phyloP scores from a whole-genome alignment of 2,797 vertebrate species.

The Poecilia velifera region DNA sequence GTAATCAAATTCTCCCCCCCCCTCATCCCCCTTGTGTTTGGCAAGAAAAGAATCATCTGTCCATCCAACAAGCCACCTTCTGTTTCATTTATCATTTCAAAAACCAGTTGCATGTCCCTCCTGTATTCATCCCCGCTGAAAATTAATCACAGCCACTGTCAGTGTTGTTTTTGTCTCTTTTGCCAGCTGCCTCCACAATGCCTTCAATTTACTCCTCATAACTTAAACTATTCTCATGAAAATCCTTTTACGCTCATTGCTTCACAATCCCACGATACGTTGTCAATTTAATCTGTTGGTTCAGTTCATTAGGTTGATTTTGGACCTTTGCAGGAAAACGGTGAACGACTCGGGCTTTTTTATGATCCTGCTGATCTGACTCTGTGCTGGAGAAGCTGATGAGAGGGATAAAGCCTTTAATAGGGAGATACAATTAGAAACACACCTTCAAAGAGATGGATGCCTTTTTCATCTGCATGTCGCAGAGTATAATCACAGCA shows the following conservation, averaged over 20 bases:
- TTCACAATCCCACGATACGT: neutral
- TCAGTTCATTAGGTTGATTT: slow-evolving; percentile 28
- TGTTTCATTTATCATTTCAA: slow-evolving; percentile 12
- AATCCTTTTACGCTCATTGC: neutral
- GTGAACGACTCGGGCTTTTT: slow-evolving; percentile 32
- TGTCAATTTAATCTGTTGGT: neutral
- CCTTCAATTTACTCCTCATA: slow-evolving; percentile 5
- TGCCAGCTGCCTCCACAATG: neutral
- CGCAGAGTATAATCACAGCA: slow-evolving; percentile 51
- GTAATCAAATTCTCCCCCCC: neutral
- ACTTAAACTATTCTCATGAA: neutral
- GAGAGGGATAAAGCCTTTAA: slow-evolving; percentile 56
- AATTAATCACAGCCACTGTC: slow-evolving; percentile 11
- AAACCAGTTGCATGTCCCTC: slow-evolving; percentile 5
- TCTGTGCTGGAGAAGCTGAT: slow-evolving; percentile 22
- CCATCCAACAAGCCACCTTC: slow-evolving; percentile 1
- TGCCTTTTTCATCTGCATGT: slow-evolving; percentile 58
- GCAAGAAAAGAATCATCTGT: slow-evolving; percentile 1
- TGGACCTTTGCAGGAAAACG: slow-evolving; percentile 9
- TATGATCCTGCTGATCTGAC: slow-evolving; percentile 53
- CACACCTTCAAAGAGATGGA: slow-evolving; percentile 60
- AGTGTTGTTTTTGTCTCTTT: slow-evolving; percentile 1
- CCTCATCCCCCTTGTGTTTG: slow-evolving; percentile 6
- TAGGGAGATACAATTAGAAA: slow-evolving; percentile 61
- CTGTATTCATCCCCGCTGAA: slow-evolving; percentile 5